Conservation (phyloP, 1,140 invertebrate genomes). For the Parapsyche elsis region DNA sequence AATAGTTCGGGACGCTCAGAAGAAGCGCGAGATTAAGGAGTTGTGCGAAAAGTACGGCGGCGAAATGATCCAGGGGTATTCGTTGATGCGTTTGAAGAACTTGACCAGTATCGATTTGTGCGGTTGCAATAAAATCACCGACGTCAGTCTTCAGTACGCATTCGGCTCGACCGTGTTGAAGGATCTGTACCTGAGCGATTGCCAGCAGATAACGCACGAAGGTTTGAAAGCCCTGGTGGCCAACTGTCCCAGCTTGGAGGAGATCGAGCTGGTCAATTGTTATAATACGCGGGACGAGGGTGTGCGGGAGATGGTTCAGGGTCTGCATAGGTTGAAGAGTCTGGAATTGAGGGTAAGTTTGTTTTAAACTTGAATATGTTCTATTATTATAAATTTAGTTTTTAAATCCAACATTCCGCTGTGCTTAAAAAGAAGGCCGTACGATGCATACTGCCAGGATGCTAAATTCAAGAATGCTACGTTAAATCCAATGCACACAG, state of each 20-base stretch:
- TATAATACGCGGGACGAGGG: slow-evolving; percentile 75
- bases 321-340: slow-evolving; percentile 70
- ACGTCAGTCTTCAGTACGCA: slow-evolving; percentile 76
- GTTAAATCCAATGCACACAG: not conserved
- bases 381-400: not conserved
- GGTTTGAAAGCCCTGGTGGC: slow-evolving; percentile 72
- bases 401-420: not conserved
- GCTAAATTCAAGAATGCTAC: not conserved
- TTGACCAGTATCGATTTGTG: slow-evolving; percentile 72
- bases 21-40: slow-evolving; percentile 71
- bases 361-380: not conserved
- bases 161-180: slow-evolving; percentile 74
- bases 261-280: slow-evolving; percentile 74
- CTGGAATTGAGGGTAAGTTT: slow-evolving; percentile 71
- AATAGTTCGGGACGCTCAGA: slow-evolving; percentile 72
- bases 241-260: slow-evolving; percentile 77
- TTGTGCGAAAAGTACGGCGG: slow-evolving; percentile 69
- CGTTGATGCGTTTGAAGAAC: slow-evolving; percentile 69
- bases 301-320: slow-evolving; percentile 69
- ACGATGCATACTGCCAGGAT: not conserved
- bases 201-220: slow-evolving; percentile 75
- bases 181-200: slow-evolving; percentile 72
- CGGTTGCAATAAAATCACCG: slow-evolving; percentile 76
- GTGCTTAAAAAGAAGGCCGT: too few species aligned
- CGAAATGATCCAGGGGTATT: slow-evolving; percentile 67